Percentiles rank a stretch among this genome's conserved stretches.
phyloP scores from a whole-genome alignment of 2,113 vertebrate genomes.

The Acrocephalus arundinaceus region DNA sequence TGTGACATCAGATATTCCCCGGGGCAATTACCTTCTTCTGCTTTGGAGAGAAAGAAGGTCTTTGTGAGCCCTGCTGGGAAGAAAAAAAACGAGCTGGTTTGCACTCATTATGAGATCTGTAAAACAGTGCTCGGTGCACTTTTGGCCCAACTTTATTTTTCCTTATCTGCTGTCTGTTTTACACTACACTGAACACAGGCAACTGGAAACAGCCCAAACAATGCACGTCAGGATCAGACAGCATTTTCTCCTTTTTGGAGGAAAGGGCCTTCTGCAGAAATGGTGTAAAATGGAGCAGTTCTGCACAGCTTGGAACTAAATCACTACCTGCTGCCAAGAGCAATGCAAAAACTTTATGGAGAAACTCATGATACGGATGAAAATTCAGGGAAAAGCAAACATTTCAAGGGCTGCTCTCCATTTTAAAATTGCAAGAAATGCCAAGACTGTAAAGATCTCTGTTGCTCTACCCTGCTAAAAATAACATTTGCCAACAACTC shows the following conservation, averaged over 20 bases:
- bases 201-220: neutral
- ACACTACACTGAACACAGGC: neutral
- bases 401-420: constrained; percentile 43
- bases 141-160: neutral
- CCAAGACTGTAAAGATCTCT: constrained; percentile 25
- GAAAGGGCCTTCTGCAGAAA: neutral
- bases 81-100: neutral
- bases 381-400: neutral
- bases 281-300: neutral
- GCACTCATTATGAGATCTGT: neutral
- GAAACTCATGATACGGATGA: neutral
- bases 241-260: neutral
- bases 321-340: neutral
- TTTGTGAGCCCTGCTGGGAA: neutral
- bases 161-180: neutral
- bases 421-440: constrained; percentile 43
- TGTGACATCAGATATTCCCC: neutral
- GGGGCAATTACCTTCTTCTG: neutral
- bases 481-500: constrained; percentile 26
- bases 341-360: neutral
- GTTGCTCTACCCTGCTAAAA: constrained; percentile 31
- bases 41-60: neutral
- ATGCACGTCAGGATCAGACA: neutral
- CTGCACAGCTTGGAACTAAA: neutral
- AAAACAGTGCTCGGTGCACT: neutral